phyloP scores from a whole-genome alignment of 2,888 invertebrate genomes.

The Drosophila robusta region DNA sequence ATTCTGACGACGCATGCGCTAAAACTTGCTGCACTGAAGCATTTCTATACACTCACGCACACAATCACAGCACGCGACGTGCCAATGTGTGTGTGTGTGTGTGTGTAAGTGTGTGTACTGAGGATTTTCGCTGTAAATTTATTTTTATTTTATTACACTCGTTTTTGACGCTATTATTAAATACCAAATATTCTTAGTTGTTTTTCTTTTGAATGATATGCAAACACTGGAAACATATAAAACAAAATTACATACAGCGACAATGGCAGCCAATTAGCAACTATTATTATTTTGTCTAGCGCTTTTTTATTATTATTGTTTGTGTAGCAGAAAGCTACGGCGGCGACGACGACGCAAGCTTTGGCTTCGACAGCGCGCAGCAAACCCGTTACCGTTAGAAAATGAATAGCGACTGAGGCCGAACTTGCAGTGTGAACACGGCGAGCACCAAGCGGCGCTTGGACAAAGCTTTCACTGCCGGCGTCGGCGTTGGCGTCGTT shows the following conservation, averaged over 20 bases:
- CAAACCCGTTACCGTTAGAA: constrained; percentile 61
- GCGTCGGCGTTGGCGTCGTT: constrained; percentile 21
- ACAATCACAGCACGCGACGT: constrained; percentile 39
- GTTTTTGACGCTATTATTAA: constrained; percentile 14
- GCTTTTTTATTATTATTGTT: constrained; percentile 74
- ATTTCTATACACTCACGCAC: constrained; percentile 59
- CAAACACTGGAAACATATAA: constrained; percentile 17
- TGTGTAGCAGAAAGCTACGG: constrained; percentile 61
- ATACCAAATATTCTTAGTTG: constrained; percentile 2
- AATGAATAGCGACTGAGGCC: constrained; percentile 55
- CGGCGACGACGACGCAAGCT: constrained; percentile 39
- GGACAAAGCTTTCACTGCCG: constrained; percentile 45
- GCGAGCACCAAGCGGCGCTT: constrained; percentile 50
- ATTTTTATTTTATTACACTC: constrained; percentile 71
- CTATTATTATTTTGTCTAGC: constrained; percentile 71
- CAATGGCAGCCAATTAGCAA: constrained; percentile 50
- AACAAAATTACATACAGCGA: constrained; percentile 17
- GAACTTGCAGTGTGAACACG: constrained; percentile 43
- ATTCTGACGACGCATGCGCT: constrained; percentile 64
- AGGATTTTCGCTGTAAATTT: constrained; percentile 73
- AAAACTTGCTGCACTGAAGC: constrained; percentile 61
- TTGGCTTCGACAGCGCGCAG: constrained; percentile 33
- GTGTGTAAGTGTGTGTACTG: constrained; percentile 52
- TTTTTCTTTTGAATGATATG: constrained; percentile 23
- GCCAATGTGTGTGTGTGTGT: constrained; percentile 8